phyloP scores from a whole-genome alignment of 30 jellyfish, hydroid and myxozoan species.

The Hydra vulgaris region DNA sequence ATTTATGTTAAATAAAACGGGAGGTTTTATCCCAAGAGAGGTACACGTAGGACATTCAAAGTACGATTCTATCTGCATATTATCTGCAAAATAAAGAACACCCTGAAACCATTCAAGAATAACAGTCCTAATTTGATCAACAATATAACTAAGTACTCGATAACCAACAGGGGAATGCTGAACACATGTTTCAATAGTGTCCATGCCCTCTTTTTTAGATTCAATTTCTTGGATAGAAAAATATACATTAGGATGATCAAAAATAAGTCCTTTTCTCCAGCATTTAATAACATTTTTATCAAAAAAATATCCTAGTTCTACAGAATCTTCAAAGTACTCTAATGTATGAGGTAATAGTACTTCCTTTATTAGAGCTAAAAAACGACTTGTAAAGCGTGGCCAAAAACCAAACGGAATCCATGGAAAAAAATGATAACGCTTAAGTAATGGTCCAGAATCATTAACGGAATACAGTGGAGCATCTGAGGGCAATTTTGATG shows the following conservation, averaged over 20 bases:
- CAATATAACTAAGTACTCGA: conserved; percentile 56
- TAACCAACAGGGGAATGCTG: conserved; percentile 54
- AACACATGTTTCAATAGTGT: conserved; percentile 50
- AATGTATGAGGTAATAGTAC: conserved; percentile 25
- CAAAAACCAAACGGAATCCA: conserved; percentile 92
- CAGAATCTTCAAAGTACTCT: conserved; percentile 1
- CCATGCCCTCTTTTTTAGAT: background rate
- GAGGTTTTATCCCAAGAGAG: conserved; percentile 30
- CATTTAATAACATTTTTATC: conserved; percentile 38
- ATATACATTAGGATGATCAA: conserved; percentile 55
- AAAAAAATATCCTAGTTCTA: conserved; percentile 30
- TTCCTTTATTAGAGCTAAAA: conserved; percentile 50
- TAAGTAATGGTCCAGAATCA: conserved; percentile 9
- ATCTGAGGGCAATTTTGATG: conserved; percentile 53
- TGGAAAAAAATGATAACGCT: conserved; percentile 52
- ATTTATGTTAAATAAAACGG: conserved; percentile 41
- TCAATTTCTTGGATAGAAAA: conserved; percentile 29
- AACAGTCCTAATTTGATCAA: conserved; percentile 74
- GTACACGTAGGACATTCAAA: conserved; percentile 71
- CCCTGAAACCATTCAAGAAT: conserved; percentile 92
- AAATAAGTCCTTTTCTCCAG: conserved; percentile 68
- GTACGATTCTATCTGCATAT: conserved; percentile 31
- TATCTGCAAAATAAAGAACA: conserved; percentile 37
- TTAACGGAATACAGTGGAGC: conserved; percentile 13
- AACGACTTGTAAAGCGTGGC: conserved; percentile 76